Evolutionary conservation across 2,797 vertebrate species (phyloP).

Genomic region (Aldrovandia affinis): DNA sequence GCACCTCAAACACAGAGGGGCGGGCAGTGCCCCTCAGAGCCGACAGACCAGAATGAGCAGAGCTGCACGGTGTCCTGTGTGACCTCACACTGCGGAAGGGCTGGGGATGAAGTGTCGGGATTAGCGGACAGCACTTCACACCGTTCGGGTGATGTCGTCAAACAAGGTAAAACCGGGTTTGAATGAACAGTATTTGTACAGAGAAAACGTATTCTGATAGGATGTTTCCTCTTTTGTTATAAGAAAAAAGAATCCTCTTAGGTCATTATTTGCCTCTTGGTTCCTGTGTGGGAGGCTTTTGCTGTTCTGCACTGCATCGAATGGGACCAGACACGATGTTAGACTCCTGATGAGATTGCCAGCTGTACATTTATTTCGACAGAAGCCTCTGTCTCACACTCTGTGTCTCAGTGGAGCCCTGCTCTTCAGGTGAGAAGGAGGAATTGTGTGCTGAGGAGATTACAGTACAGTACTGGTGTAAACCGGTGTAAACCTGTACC

Average conservation of each 20-base stretch:
- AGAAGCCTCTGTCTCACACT: neutral
- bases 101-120: neutral
- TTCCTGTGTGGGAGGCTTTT: neutral
- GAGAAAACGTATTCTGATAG: neutral
- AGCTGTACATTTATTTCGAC: neutral
- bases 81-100: neutral
- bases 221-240: neutral
- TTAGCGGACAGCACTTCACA: neutral
- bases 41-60: neutral
- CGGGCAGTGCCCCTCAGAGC: neutral
- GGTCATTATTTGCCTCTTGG: neutral
- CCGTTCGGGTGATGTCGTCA: neutral
- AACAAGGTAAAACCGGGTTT: neutral
- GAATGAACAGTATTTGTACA: neutral
- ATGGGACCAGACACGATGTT: neutral
- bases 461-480: neutral
- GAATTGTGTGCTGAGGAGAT: neutral
- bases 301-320: neutral
- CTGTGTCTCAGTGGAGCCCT: neutral
- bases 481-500: neutral
- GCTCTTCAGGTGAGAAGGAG: neutral
- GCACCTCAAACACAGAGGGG: neutral
- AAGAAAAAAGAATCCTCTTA: neutral
- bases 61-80: neutral
- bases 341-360: neutral